These are phyloP conservation scores for Perizoma flavofasciatum DNA, from an alignment of 2,888 invertebrate genomes.

Conservation along the genomic window DNA sequence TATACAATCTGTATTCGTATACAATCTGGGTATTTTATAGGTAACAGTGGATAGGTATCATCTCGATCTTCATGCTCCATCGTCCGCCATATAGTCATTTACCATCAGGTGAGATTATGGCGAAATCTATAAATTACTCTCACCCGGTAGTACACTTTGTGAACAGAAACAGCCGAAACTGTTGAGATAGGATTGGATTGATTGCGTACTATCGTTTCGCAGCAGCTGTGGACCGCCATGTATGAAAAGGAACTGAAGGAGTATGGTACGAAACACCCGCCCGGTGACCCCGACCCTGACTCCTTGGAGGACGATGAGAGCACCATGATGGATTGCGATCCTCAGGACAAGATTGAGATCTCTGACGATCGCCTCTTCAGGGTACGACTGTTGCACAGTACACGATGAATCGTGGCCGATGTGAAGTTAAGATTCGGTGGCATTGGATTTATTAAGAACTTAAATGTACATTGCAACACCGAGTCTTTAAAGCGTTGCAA, in stretches of 20 bases:
- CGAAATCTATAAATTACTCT: too few relatives aligned
- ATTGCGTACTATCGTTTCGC: slow-evolving; percentile 24
- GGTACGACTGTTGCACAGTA: slow-evolving; percentile 21
- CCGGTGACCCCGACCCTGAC: slow-evolving; percentile 57
- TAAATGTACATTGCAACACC: too few relatives aligned
- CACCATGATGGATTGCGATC: slow-evolving; percentile 77
- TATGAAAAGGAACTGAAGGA: slow-evolving; percentile 58
- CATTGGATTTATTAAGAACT: too few relatives aligned
- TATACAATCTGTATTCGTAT: too few relatives aligned
- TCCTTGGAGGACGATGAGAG: slow-evolving; percentile 72
- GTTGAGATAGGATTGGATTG: not conserved
- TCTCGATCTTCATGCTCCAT: too few relatives aligned
- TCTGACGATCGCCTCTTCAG: slow-evolving; percentile 69
- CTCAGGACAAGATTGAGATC: slow-evolving; percentile 71
- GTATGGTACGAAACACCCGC: slow-evolving; percentile 63
- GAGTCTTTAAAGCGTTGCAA: too few relatives aligned
- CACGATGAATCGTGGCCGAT: not conserved
- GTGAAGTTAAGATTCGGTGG: not conserved
- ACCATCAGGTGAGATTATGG: too few relatives aligned
- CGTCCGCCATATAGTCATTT: too few relatives aligned
- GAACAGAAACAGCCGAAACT: too few relatives aligned
- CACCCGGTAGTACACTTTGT: too few relatives aligned
- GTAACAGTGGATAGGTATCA: too few relatives aligned
- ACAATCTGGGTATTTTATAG: too few relatives aligned
- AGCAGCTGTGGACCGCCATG: slow-evolving; percentile 67